A percentile compares a stretch with the other conserved stretches of the same genome.
Evolutionary conservation across 1,140 invertebrate species (phyloP).

Genomic region (Drosophila busckii): DNA sequence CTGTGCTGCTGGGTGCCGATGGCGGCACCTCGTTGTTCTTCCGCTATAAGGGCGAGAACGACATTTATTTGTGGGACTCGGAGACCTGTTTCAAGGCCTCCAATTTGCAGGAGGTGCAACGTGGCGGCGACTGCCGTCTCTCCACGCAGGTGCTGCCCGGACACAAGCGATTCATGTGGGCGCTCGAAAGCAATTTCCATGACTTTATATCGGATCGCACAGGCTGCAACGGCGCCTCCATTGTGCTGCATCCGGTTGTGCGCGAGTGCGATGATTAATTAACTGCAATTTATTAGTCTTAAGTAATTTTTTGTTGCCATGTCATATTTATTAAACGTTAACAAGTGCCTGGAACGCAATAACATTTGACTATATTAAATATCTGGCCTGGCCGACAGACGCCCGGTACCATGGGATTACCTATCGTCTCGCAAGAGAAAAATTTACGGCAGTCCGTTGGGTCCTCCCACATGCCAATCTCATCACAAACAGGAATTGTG

Average conservation of each 20-base stretch:
- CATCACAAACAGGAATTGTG: no score
- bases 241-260: slow-evolving; percentile 80
- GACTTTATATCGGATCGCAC: slow-evolving; percentile 82
- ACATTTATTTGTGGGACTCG: slow-evolving; percentile 83
- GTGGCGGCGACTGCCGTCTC: slow-evolving; percentile 81
- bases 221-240: slow-evolving; percentile 81
- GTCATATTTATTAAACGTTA: slow-evolving; percentile 18
- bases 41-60: slow-evolving; percentile 81
- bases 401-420: slow-evolving; percentile 1
- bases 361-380: slow-evolving; percentile 16
- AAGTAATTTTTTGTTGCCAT: slow-evolving; percentile 41
- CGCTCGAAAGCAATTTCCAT: slow-evolving; percentile 83
- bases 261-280: slow-evolving; percentile 70
- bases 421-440: slow-evolving; percentile 29
- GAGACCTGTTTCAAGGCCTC: slow-evolving; percentile 80
- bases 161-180: slow-evolving; percentile 82
- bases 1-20: slow-evolving; percentile 83
- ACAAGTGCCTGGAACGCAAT: slow-evolving; percentile 33
- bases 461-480: slow-evolving; percentile 30
- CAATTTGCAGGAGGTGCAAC: slow-evolving; percentile 82
- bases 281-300: slow-evolving; percentile 25
- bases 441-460: slow-evolving; percentile 35
- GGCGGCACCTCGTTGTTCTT: slow-evolving; percentile 82
- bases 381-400: slow-evolving; percentile 20
- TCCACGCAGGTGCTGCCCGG: slow-evolving; percentile 82